Percentiles rank a stretch among this genome's conserved stretches.
Evolutionary conservation across 2,888 invertebrate genomes (phyloP).

Genomic region (Acleris emargana): DNA sequence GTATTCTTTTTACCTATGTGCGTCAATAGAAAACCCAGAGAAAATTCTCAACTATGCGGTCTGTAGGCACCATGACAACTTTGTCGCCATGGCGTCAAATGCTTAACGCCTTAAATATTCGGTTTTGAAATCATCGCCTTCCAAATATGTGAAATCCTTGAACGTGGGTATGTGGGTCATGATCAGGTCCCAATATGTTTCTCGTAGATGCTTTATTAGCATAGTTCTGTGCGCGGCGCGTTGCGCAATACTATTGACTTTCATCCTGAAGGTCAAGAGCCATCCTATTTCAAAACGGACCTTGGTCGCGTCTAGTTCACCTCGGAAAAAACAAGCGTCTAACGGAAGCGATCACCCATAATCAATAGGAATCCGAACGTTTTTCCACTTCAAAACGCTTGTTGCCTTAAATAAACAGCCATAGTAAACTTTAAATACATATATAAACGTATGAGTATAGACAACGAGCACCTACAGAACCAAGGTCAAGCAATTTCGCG

Average conservation of each 20-base stretch:
- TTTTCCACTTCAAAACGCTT: slow-evolving; percentile 46
- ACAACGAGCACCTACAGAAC: slow-evolving; percentile 60
- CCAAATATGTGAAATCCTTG: slow-evolving; percentile 83
- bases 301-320: slow-evolving; percentile 79
- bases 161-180: slow-evolving; percentile 79
- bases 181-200: slow-evolving; percentile 78
- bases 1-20: slow-evolving; percentile 38
- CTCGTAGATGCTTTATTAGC: slow-evolving; percentile 77
- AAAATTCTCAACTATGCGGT: slow-evolving; percentile 42
- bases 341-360: slow-evolving; percentile 75
- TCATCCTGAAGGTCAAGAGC: slow-evolving; percentile 83
- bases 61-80: slow-evolving; percentile 34
- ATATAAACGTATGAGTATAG: slow-evolving; percentile 45
- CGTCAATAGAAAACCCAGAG: slow-evolving; percentile 51
- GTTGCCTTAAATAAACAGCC: slow-evolving; percentile 3
- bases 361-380: slow-evolving; percentile 68
- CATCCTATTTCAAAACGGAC: slow-evolving; percentile 83
- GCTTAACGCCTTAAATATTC: slow-evolving; percentile 70
- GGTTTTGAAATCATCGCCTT: slow-evolving; percentile 79
- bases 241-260: slow-evolving; percentile 82
- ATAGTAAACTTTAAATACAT: slow-evolving; percentile 15
- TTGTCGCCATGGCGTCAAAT: slow-evolving; percentile 53
- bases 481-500: slow-evolving; percentile 77
- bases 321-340: slow-evolving; percentile 70
- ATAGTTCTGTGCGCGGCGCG: slow-evolving; percentile 68